A percentile compares a stretch with the other conserved stretches of the same genome.
These are phyloP conservation scores for Eupleurogrammus muticus DNA, from an alignment of 2,797 vertebrate species.

Conservation along the genomic window DNA sequence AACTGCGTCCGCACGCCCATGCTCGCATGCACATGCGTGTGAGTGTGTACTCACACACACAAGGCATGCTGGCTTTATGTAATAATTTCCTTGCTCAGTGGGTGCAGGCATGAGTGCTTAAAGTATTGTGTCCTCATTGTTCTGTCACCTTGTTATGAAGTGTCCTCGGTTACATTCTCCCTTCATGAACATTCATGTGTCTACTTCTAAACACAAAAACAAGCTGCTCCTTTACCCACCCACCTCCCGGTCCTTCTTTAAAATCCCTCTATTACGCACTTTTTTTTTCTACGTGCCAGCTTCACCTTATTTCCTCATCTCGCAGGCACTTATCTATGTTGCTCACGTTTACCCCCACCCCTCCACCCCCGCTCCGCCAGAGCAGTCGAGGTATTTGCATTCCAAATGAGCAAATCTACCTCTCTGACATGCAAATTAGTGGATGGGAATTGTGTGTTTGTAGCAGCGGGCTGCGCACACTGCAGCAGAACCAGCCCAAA, in stretches of 20 bases:
- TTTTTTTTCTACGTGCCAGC: conserved; percentile 26
- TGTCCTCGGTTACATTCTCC: conserved; percentile 38
- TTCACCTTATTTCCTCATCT: conserved; percentile 43
- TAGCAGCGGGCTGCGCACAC: conserved; percentile 60
- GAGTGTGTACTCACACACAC: conserved; percentile 1
- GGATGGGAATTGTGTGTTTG: conserved; percentile 80
- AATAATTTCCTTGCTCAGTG: conserved; percentile 57
- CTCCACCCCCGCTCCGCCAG: conserved; percentile 51
- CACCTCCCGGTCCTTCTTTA: conserved; percentile 25
- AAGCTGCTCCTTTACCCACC: conserved; percentile 30
- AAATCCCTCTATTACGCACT: conserved; percentile 36
- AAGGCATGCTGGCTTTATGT: conserved; percentile 59
- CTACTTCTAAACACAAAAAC: conserved; percentile 33
- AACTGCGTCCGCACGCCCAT: no score
- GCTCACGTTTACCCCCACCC: conserved; percentile 54
- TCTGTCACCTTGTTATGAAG: conserved; percentile 52
- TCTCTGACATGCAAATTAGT: conserved; percentile 83
- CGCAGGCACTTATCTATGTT: conserved; percentile 66
- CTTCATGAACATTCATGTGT: conserved; percentile 32
- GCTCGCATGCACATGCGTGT: conserved; percentile 2
- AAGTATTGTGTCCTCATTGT: conserved; percentile 61
- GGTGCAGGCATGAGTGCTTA: conserved; percentile 51
- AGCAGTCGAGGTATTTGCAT: conserved; percentile 82
- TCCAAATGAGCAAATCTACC: conserved; percentile 80
- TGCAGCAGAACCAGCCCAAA: conserved; percentile 36